Percentiles rank a stretch among this genome's conserved stretches.
Evolutionary conservation across 2,797 vertebrate genomes (phyloP).

Genomic region (Megalops cyprinoides): DNA sequence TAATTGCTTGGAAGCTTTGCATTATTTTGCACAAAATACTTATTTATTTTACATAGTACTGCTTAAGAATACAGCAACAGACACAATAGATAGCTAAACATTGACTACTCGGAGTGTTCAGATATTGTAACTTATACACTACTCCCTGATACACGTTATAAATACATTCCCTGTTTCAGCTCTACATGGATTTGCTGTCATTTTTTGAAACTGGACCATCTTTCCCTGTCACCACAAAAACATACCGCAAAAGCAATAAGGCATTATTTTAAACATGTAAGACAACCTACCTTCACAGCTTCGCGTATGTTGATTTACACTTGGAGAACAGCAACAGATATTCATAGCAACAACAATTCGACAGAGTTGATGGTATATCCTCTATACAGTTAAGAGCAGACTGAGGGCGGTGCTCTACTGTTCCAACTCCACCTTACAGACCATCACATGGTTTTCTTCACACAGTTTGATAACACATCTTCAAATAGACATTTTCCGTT

Average conservation of each 20-base stretch:
- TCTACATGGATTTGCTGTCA: background rate
- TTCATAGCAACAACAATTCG: background rate
- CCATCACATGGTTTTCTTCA: slow-evolving; percentile 4
- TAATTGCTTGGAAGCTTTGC: background rate
- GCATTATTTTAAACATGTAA: background rate
- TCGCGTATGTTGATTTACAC: background rate
- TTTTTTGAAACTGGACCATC: background rate
- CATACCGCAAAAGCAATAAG: background rate
- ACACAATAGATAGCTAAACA: background rate
- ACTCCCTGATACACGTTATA: background rate
- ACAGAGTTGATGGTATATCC: slow-evolving; percentile 22
- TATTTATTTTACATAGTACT: background rate
- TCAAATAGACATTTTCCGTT: background rate
- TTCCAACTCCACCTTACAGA: slow-evolving; percentile 15
- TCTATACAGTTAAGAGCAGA: background rate
- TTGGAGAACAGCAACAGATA: slow-evolving; percentile 8
- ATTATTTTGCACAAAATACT: background rate
- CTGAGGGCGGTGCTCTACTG: background rate
- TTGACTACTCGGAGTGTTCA: background rate
- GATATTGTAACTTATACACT: background rate
- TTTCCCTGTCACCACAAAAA: background rate
- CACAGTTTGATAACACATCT: background rate
- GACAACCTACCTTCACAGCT: slow-evolving; percentile 25
- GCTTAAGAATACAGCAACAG: background rate
- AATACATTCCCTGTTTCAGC: background rate